Conservation (phyloP, 2,113 vertebrate species). For the Ammodytes marinus region DNA sequence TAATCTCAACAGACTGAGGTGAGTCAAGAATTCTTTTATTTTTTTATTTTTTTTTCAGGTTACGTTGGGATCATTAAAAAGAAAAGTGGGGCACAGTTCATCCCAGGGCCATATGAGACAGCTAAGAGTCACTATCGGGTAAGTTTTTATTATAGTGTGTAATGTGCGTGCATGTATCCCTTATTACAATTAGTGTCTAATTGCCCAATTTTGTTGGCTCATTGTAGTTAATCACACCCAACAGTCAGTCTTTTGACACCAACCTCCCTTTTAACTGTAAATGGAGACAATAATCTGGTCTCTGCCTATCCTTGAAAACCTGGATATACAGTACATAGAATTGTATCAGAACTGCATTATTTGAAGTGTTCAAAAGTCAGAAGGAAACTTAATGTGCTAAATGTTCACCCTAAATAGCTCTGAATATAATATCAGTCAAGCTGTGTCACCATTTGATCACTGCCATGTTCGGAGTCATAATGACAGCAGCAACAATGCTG, state of each 20-base stretch:
- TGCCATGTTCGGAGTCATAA: neutral
- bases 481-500: neutral
- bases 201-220: neutral
- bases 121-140: constrained; percentile 27
- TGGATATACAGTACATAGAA: neutral
- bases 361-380: neutral
- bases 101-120: neutral
- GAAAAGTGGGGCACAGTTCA: constrained; percentile 19
- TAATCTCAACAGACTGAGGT: neutral
- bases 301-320: neutral
- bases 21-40: constrained; percentile 8
- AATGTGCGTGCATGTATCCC: neutral
- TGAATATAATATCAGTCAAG: neutral
- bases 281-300: neutral
- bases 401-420: neutral
- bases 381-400: neutral
- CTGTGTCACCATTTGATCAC: neutral
- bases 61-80: constrained; percentile 30
- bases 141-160: neutral
- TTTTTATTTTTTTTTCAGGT: constrained; percentile 46
- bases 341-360: neutral
- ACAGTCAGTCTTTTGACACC: neutral
- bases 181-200: neutral
- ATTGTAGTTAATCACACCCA: neutral
- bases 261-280: too few relatives aligned